Conservation (phyloP, 1,140 invertebrate genomes). For the Apis florea region DNA sequence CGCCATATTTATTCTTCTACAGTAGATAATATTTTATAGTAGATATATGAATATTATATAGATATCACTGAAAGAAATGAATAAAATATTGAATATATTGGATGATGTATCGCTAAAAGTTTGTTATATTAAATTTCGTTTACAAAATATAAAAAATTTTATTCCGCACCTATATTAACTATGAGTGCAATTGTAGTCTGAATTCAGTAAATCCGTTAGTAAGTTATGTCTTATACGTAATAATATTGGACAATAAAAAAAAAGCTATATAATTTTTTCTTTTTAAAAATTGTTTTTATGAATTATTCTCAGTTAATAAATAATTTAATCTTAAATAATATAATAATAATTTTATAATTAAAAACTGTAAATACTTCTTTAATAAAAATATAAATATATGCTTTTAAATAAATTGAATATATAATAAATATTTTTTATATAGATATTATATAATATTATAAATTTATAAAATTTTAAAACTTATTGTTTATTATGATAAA, state of each 20-base stretch:
- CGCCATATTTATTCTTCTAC: conserved; percentile 60
- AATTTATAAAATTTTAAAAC: neutral
- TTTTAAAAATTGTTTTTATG: neutral
- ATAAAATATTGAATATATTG: neutral
- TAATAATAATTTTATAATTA: neutral
- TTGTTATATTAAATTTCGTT: neutral
- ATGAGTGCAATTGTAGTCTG: neutral
- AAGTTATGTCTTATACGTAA: conserved; percentile 4
- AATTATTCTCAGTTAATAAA: neutral
- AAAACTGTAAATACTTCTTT: too few species aligned
- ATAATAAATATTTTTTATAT: neutral
- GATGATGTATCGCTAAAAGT: neutral
- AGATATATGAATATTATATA: conserved; percentile 12
- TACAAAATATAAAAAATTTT: neutral
- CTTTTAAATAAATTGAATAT: neutral
- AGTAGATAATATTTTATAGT: conserved; percentile 10
- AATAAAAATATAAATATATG: neutral
- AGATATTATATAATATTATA: neutral
- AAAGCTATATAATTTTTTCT: neutral
- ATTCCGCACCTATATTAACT: neutral
- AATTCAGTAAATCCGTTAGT: conserved; percentile 28
- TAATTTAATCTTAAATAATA: neutral
- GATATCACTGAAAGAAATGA: conserved; percentile 1
- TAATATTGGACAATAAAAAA: neutral
- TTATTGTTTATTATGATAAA: neutral